phyloP scores from a whole-genome alignment of 2,888 invertebrate species.

The Crepidodera aurea region DNA sequence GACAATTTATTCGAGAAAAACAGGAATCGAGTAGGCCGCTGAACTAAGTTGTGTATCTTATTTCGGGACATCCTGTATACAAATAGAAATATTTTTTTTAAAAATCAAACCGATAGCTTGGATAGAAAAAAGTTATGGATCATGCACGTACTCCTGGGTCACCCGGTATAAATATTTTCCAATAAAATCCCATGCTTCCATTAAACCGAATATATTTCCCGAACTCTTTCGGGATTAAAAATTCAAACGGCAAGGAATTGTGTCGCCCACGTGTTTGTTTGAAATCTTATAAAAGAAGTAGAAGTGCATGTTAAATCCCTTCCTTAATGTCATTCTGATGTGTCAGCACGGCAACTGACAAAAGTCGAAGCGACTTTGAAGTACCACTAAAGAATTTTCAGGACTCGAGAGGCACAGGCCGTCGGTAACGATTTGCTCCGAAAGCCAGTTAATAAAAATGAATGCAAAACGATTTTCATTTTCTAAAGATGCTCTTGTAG shows the following conservation, averaged over 20 bases:
- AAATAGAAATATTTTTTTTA: too few relatives aligned
- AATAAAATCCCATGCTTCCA: too few relatives aligned
- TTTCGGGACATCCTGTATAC: too few relatives aligned
- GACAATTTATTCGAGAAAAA: too few relatives aligned
- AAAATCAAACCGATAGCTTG: too few relatives aligned
- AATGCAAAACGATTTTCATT: constrained; percentile 20
- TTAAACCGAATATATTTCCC: too few relatives aligned
- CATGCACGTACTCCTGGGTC: too few relatives aligned
- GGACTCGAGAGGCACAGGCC: constrained; percentile 14
- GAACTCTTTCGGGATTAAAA: background rate
- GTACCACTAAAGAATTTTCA: constrained; percentile 8
- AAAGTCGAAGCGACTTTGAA: constrained; percentile 31
- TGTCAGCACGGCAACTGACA: constrained; percentile 34
- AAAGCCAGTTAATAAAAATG: constrained; percentile 24
- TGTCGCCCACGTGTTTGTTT: constrained; percentile 3
- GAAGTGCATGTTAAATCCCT: background rate
- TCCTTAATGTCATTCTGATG: constrained; percentile 31
- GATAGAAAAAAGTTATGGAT: too few relatives aligned
- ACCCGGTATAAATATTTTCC: too few relatives aligned
- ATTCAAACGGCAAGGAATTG: background rate
- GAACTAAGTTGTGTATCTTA: too few relatives aligned
- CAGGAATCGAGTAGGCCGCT: too few relatives aligned
- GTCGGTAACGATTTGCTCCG: constrained; percentile 7
- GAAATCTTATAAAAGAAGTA: background rate
- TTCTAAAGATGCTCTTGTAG: background rate